Evolutionary conservation across 2,797 vertebrate species (phyloP).

Genomic region (Ctenopoma multispine): DNA sequence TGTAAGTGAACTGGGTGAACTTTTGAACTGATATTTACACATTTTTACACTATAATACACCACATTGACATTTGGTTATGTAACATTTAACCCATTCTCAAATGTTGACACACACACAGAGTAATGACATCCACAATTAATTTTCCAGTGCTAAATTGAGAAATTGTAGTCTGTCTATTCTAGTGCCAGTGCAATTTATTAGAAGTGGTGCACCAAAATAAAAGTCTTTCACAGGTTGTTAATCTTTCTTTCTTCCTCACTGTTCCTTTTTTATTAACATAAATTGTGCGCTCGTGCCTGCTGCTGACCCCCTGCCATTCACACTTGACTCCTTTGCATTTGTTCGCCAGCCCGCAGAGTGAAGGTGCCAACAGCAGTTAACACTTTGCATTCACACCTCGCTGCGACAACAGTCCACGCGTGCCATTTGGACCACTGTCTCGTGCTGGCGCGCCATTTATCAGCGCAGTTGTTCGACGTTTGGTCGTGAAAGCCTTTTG

Average conservation of each 20-base stretch:
- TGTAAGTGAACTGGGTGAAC: no score
- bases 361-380: background rate
- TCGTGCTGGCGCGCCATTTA: conserved; percentile 47
- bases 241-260: background rate
- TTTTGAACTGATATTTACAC: no score
- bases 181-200: no score
- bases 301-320: background rate
- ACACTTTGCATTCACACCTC: conserved; percentile 42
- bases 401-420: conserved; percentile 29
- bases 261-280: background rate
- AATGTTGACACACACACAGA: background rate
- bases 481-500: conserved; percentile 29
- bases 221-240: no score
- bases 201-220: background rate
- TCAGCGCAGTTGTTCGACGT: conserved; percentile 14
- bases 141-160: background rate
- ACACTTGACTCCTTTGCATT: conserved; percentile 33
- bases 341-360: conserved; percentile 12
- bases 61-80: background rate
- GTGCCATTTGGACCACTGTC: conserved; percentile 61
- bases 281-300: background rate
- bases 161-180: background rate
- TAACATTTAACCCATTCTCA: background rate
- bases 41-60: no score
- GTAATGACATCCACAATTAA: background rate